Evolutionary conservation across 2,888 invertebrate species (phyloP), one percentile per base, ranked within the genome.

Genomic region (Trichogramma evanescens): DNA sequence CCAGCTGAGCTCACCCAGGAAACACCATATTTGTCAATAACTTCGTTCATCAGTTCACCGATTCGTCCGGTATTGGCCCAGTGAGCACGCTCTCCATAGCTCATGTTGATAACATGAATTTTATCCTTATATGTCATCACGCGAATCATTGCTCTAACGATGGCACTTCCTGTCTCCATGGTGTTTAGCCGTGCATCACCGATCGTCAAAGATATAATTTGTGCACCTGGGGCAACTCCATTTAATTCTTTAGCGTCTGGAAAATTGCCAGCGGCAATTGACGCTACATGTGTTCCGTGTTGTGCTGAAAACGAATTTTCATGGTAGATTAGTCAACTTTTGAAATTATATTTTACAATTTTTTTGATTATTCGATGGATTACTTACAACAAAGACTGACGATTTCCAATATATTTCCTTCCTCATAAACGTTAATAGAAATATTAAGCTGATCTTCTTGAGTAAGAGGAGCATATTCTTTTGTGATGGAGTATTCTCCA

Each of bases 201-300:
- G 64, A 99, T 94, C 42, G 92, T 91, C 53, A 98, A 81, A 0
- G 95, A 94, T 45, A 98, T 84, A 58, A 98, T 86, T 80, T 93
- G 92, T 3, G 98, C 97, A 43, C 97, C 98, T 0, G 98, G 98
- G 0, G 98, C 97, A 0, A 97, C 86, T 3, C 99, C 99, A 79
- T 96, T 94, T 66, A 88, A 83, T 69, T 95, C 93, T 0, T 93
- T 91, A 58, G 86, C 85, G 39, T 91, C 88, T 0, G 92, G 89
- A 79, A 93, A 95, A 79, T 90, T 84, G 0, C 93, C 97, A 1
- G 96, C 88, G 1, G 97, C 93, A 69, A 99, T 99, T 6, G 94
- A 91, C 0, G 97, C 95, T 4, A 99, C 99, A 78, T 99, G 98
- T 0, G 97, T 97, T 40, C 97, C 99, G 78, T 99, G 99, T 56